A percentile compares a stretch with the other conserved stretches of the same genome.
phyloP scores from a whole-genome alignment of 2,888 invertebrate genomes.

The Patella ulyssiponensis region DNA sequence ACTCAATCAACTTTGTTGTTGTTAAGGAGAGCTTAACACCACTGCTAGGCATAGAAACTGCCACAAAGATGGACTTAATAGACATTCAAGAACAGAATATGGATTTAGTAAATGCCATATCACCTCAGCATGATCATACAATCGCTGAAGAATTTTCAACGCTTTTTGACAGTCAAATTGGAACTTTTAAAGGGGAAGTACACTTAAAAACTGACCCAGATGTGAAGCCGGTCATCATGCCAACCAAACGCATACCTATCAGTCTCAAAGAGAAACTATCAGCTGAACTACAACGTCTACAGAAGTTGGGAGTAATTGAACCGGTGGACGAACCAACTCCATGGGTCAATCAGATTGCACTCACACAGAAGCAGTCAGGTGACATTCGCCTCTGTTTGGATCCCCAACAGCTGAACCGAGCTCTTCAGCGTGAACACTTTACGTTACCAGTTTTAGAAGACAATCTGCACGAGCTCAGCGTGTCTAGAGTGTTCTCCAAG shows the following conservation, averaged over 20 bases:
- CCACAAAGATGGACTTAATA: constrained; percentile 30
- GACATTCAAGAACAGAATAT: constrained; percentile 26
- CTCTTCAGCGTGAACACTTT: constrained; percentile 34
- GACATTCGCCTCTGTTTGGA: constrained; percentile 26
- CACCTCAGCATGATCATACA: no score
- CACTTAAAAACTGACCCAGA: constrained; percentile 30
- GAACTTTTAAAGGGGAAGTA: constrained; percentile 31
- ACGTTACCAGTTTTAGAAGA: constrained; percentile 39
- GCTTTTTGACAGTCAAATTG: constrained; percentile 32
- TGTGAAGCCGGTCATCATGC: constrained; percentile 31
- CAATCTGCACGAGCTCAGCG: constrained; percentile 33
- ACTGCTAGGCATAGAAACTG: constrained; percentile 25
- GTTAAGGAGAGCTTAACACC: constrained; percentile 18
- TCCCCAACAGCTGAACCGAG: constrained; percentile 23
- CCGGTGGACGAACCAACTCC: constrained; percentile 35
- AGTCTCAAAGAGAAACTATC: constrained; percentile 27
- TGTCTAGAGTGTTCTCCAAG: constrained; percentile 37
- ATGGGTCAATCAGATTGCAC: constrained; percentile 36
- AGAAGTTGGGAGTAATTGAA: constrained; percentile 25
- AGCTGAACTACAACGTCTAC: constrained; percentile 30
- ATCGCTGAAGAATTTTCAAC: constrained; percentile 14
- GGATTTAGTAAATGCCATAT: background rate
- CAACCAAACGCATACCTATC: constrained; percentile 31
- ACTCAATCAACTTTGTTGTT: background rate
- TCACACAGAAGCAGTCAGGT: constrained; percentile 30